Evolutionary conservation across 2,888 invertebrate genomes (phyloP), one percentile per base, ranked within the genome.

Genomic region (Alcis repandata): DNA sequence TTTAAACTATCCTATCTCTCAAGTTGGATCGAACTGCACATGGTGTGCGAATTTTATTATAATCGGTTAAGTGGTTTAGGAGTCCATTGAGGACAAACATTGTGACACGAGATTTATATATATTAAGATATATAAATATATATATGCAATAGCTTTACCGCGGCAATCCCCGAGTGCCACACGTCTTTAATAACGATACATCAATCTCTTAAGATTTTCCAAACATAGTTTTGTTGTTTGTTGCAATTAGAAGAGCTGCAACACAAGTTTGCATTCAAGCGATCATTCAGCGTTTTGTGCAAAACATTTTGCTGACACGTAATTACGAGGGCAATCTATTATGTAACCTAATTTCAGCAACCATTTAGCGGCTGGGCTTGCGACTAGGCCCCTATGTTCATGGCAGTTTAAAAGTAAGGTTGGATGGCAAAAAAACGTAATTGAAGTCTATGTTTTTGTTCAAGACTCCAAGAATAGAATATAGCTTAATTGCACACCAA

Each of bases 351-450:
- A 84, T 83, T 81, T 71, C 70, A 73, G 69, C 67, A 66, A 63
- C 67, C 79, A 77, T 81, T 81, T 83, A 79, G 76, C 73, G 79
- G 77, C 78, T 77, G 76, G 79, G 78, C 76, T 73, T 78, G 80
- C 79, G 75, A 74, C 71, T 71, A 76, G 69, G 73, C 6, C 32
- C 19, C 19, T 48, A 48, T 15, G 49, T 33, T 58, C 13, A 33
- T 33, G 10, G 9, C 17, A 57, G 1, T n/a, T 43, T 15, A 32
- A 17, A 27, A 4, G 2, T 43, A 19, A 19, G n/a, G n/a, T 8
- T 10, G 17, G 9, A 19, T 19, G 19, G 6, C 27, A 4, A 27
- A 9, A 19, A 17, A 9, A 43, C 8, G 9, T 4, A 10, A 4
- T 19, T 10, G 19, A 43, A 43, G 8, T 8, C 8, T 1, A 13